Evolutionary conservation across 2,888 invertebrate genomes (phyloP), one percentile per base, ranked within the genome.

Genomic region (Andrena minutula): DNA sequence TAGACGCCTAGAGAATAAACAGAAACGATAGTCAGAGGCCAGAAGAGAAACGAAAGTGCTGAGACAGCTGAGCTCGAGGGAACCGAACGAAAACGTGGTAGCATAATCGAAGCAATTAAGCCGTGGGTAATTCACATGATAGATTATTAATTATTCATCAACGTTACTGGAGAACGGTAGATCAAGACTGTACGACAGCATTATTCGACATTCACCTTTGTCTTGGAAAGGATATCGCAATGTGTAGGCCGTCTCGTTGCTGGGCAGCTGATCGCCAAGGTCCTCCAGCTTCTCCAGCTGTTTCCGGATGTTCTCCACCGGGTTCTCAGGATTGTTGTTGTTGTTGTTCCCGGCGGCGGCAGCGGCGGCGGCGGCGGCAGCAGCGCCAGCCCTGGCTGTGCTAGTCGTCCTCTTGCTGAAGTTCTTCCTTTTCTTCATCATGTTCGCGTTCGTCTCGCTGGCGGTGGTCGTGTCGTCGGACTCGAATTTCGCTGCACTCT

Each of bases 271-370:
- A 91, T 97, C 97, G 91, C 97, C 97, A 56, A 97, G 94, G 90
- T 97, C 97, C 90, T 97, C 97, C 35, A 97, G 94, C 91, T 97
- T 97, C 86, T 97, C 96, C 75, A 97, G 93, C 92, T 97, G 97
- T 89, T 97, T 96, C 0, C 97, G 95, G n/a, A 97, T 94, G 79
- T 97, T 97, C 90, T 97, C 97, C 12, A 97, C 95, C 0, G 97
- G 97, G 83, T 93, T 93, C 30, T 93, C 93, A 0, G 89, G 79
- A 61, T 91, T 90, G 74, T 92, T 93, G 70, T 91, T 90, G 35
- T 91, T 89, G 69, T 89, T 94, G 68, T 91, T 93, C 0, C 94
- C 94, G 0, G 94, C 94, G 64, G 94, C 94, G 76, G 94, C 41
- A 5, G 41, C 41, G 41, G 94, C 94, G 61, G 94, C 94, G 78